These are phyloP conservation scores for Paradoxurus hermaphroditus DNA, from an alignment of 2,113 vertebrate genomes.

Conservation along the genomic window DNA sequence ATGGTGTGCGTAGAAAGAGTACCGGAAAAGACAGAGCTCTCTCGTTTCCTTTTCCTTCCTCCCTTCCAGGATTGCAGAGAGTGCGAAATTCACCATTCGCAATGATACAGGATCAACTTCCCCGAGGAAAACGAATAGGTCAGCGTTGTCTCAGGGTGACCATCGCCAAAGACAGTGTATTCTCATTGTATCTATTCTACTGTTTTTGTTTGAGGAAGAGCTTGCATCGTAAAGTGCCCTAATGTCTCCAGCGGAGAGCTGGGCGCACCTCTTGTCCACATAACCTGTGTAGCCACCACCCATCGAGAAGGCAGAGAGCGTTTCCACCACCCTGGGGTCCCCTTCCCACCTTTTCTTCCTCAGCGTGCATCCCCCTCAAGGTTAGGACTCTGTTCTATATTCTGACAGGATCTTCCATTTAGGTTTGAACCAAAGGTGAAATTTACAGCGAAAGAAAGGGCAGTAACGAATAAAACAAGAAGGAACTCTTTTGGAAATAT, in stretches of 20 bases:
- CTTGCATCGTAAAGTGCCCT: background rate
- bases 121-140: background rate
- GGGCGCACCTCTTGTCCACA: too few species aligned
- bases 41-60: background rate
- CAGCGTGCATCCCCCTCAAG: background rate
- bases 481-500: background rate
- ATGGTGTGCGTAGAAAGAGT: background rate
- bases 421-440: background rate
- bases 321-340: background rate
- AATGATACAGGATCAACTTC: background rate
- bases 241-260: background rate
- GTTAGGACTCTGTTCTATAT: background rate
- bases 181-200: background rate
- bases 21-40: too few species aligned
- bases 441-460: background rate
- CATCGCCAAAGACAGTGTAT: background rate
- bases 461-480: background rate
- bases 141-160: background rate
- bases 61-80: background rate
- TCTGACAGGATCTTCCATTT: background rate
- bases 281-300: rapidly evolving
- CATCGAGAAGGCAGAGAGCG: background rate
- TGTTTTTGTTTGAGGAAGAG: background rate
- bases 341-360: background rate
- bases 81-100: background rate